Evolutionary conservation across 1,140 invertebrate genomes (phyloP), one percentile per base, ranked within the genome.

Genomic region (Amyelois transitella): DNA sequence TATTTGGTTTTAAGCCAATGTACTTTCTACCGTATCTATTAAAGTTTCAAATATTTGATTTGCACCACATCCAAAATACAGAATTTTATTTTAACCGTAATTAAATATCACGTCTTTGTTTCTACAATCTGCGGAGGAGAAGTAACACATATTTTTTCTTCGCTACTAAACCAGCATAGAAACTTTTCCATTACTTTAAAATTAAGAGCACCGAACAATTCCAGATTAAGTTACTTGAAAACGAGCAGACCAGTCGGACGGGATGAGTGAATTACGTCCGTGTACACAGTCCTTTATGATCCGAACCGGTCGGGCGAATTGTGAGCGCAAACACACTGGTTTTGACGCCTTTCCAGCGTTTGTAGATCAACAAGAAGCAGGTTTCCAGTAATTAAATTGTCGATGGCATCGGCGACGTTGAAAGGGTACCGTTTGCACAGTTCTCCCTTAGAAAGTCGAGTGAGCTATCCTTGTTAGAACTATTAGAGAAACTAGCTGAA

Each of bases 381-480:
- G 45, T 48, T 48, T 48, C 45, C 14, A 18, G 20, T 48, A 48
- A 48, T 48, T 48, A 48, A 48, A 21, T 48, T 48, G 45, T 48
- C 45, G 18, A 20, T 48, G 6, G 45, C 32, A 14, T 4, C 32
- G 12, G 32, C 12, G 10, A 10, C 1, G 2, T 4, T 8, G 12
- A 14, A 1, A 14, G 12, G 12, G 32, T 1, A 14, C n/a, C 12
- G 12, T 38, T 38, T 38, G 32, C 32, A 14, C 32, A n/a, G n/a
- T n/a, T 38, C n/a, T 38, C 32, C 32, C 32, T 38, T 38, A 38
- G 32, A 38, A 38, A 38, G 32, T 38, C 32, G 12, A 38, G 32
- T 32, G 17, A 12, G 5, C 5, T n/a, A n/a, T n/a, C n/a, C n/a
- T n/a, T n/a, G n/a, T n/a, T n/a, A n/a, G n/a, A n/a, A n/a, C n/a